phyloP scores from a whole-genome alignment of 2,113 vertebrate genomes.

The Sula dactylatra region DNA sequence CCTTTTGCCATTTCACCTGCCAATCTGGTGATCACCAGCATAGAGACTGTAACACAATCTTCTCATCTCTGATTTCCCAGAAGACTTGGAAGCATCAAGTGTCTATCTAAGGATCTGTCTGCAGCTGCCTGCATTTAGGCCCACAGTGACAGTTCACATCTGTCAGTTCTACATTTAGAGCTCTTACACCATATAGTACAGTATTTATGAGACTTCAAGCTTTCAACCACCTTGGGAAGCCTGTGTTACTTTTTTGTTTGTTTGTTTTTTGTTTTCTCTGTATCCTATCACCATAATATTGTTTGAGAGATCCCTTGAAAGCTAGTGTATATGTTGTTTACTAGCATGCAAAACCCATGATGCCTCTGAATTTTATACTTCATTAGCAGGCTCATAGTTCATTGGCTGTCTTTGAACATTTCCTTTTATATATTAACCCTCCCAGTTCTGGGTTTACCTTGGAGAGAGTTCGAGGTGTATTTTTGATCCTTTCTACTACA shows the following conservation, averaged over 20 bases:
- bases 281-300: background rate
- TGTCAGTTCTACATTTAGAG: background rate
- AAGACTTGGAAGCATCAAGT: background rate
- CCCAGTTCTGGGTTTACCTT: background rate
- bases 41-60: background rate
- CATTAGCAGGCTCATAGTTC: background rate
- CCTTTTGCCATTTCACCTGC: background rate
- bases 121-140: background rate
- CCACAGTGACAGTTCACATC: background rate
- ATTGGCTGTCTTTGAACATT: background rate
- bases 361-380: background rate
- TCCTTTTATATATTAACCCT: background rate
- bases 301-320: background rate
- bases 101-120: background rate
- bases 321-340: background rate
- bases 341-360: background rate
- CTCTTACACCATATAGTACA: background rate
- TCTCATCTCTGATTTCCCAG: background rate
- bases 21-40: background rate
- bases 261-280: background rate
- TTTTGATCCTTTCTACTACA: background rate
- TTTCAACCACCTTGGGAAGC: background rate
- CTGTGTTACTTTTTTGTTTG: background rate
- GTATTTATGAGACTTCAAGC: background rate
- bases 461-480: background rate